Evolutionary conservation across 2,797 vertebrate species (phyloP).

Genomic region (Rhinella marina): DNA sequence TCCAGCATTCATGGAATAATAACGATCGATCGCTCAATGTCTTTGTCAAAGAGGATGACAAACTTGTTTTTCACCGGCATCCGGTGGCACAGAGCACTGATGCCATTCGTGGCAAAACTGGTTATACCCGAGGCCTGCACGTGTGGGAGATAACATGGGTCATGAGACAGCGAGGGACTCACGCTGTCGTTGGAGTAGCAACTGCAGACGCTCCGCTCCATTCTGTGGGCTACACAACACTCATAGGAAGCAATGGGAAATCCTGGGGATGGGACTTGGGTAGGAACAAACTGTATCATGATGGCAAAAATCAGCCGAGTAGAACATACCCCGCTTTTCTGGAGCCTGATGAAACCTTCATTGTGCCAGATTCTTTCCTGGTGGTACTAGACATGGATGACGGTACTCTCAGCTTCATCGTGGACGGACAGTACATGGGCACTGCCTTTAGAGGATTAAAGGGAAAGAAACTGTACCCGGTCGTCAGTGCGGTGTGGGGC

Average conservation of each 20-base stretch:
- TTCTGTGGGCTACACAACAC: slow-evolving; percentile 94
- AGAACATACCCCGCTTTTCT: slow-evolving; percentile 93
- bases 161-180: slow-evolving; percentile 94
- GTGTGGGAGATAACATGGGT: slow-evolving; percentile 99
- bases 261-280: slow-evolving; percentile 99
- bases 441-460: slow-evolving; percentile 96
- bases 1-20: slow-evolving; percentile 95
- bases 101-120: slow-evolving; percentile 90
- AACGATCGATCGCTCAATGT: slow-evolving; percentile 96
- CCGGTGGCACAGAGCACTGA: slow-evolving; percentile 98
- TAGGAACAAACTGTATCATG: slow-evolving; percentile 94
- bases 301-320: slow-evolving; percentile 94
- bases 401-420: slow-evolving; percentile 94
- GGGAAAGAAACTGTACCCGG: slow-evolving; percentile 94
- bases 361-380: slow-evolving; percentile 95
- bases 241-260: slow-evolving; percentile 92
- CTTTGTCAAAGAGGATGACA: slow-evolving; percentile 98
- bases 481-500: slow-evolving; percentile 98
- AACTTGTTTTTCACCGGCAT: slow-evolving; percentile 95
- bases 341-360: slow-evolving; percentile 93
- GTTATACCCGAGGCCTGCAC: slow-evolving; percentile 94
- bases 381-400: slow-evolving; percentile 99
- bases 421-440: slow-evolving; percentile 97
- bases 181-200: slow-evolving; percentile 94
- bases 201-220: slow-evolving; percentile 90